Base-by-base conservation (phyloP, 2,888 invertebrate genomes). In the Netelia inedita region DNA sequence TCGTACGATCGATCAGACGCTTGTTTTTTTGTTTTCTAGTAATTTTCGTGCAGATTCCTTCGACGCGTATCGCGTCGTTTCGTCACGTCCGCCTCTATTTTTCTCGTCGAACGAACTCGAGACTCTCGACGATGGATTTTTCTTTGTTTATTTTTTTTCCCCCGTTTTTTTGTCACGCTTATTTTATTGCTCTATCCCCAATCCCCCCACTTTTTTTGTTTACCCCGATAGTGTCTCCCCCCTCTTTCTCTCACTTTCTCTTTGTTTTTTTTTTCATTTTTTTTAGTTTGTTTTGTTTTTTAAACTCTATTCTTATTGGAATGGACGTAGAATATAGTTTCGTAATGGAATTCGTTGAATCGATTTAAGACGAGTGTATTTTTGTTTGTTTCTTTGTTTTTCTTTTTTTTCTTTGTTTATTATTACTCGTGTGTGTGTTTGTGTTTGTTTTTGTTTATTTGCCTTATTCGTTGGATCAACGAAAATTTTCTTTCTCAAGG, bases 341-440 rank as follows among this genome's bases (percentile, higher is more conserved):
- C 74, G 85, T 82, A 85, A 85, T 85, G 79, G 79, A 82, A 79
- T 85, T 85, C 85, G 82, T 82, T 85, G 82, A 82, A 79, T 85
- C 74, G 82, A 75, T 69, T 80, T 71, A 74, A 85, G 79, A 85
- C 82, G 82, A 68, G 68, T 79, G 73, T 79, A 61, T 71, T 11
- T 68, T 43, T 50, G 0, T 19, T 53, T 65, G 68, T 73, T 53
- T 57, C 50, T 71, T 46, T 66, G 63, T 23, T 21, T 61, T 68
- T 19, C 43, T 57, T n/a, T 59, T 79, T 41, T 66, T 14, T 76
- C 21, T 23, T 2, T 66, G 6, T 16, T n/a, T 23, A n/a, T 61
- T 65, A 14, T 23, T 46, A 3, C 23, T 55, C 41, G 23, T 5
- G 66, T 80, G 21, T 76, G 63, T 78, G 10, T 66, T 63, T 73